Conservation (phyloP, 2,888 invertebrate species). For the Temnothorax ravouxi region DNA sequence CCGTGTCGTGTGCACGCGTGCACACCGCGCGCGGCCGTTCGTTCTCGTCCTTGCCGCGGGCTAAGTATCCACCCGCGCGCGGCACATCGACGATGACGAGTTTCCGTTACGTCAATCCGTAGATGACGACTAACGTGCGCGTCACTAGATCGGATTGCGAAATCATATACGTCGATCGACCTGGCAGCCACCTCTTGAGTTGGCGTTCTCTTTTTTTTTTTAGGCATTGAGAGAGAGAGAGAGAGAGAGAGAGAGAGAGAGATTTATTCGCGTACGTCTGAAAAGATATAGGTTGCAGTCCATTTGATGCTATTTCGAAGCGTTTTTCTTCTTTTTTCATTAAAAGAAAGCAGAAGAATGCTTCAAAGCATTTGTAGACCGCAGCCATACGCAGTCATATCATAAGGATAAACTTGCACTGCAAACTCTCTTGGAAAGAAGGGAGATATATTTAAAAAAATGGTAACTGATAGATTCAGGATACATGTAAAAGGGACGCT, state of each 20-base stretch:
- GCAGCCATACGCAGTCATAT: no score
- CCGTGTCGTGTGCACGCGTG: neutral
- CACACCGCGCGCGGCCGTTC: neutral
- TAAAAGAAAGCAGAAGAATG: no score
- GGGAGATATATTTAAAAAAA: neutral
- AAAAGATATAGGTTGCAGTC: no score
- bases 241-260: neutral
- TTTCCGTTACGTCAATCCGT: constrained; percentile 3
- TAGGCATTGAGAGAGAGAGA: neutral
- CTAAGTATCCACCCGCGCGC: neutral
- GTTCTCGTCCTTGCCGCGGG: constrained; percentile 43
- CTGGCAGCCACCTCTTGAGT: neutral
- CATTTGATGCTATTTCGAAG: no score
- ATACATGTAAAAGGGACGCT: neutral
- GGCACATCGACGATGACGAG: constrained; percentile 3
- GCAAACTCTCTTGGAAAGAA: neutral
- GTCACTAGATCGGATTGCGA: constrained; percentile 5
- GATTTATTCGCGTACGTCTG: neutral
- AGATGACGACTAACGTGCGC: constrained; percentile 8
- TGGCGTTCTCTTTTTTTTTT: neutral
- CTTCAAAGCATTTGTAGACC: no score
- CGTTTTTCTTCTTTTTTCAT: no score
- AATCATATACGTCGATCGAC: neutral
- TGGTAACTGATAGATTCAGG: neutral
- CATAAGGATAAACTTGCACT: neutral